These are phyloP conservation scores for Danio aesculapii DNA, from an alignment of 2,797 vertebrate genomes.

Conservation along the genomic window DNA sequence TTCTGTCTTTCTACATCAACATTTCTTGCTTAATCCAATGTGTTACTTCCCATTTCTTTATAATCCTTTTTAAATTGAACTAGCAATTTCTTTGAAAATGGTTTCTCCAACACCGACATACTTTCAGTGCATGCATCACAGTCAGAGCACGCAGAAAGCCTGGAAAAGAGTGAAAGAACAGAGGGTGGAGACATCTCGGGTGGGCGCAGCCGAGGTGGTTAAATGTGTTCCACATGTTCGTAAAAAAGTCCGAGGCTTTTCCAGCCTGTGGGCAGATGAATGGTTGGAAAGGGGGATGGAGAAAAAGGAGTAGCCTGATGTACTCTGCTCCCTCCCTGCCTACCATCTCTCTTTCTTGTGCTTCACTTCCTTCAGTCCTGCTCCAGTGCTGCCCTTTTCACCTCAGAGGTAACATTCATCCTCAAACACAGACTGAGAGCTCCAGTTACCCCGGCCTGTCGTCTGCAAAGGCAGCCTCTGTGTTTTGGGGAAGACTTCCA, in stretches of 20 bases:
- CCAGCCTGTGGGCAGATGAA: conserved; percentile 45
- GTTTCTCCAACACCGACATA: too few relatives aligned
- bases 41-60: too few relatives aligned
- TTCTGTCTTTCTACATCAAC: too few relatives aligned
- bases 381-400: conserved; percentile 33
- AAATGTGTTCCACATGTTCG: conserved; percentile 53
- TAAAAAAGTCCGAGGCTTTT: conserved; percentile 39
- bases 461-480: conserved; percentile 33
- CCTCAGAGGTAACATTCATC: conserved; percentile 15
- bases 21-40: too few relatives aligned
- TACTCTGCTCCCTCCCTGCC: conserved; percentile 13
- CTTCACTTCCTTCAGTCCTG: not conserved
- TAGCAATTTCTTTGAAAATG: too few relatives aligned
- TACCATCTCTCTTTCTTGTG: conserved; percentile 1
- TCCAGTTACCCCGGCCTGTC: conserved; percentile 20
- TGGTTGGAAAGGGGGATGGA: conserved; percentile 49
- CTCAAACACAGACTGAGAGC: not conserved
- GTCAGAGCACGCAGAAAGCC: not conserved
- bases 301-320: conserved; percentile 34
- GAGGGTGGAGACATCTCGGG: conserved; percentile 35
- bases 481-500: conserved; percentile 32
- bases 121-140: not conserved
- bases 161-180: conserved; percentile 39
- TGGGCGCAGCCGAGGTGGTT: conserved; percentile 42
- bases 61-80: too few relatives aligned